Evolutionary conservation across 2,797 vertebrate genomes (phyloP).

Genomic region (Erpetoichthys calabaricus): DNA sequence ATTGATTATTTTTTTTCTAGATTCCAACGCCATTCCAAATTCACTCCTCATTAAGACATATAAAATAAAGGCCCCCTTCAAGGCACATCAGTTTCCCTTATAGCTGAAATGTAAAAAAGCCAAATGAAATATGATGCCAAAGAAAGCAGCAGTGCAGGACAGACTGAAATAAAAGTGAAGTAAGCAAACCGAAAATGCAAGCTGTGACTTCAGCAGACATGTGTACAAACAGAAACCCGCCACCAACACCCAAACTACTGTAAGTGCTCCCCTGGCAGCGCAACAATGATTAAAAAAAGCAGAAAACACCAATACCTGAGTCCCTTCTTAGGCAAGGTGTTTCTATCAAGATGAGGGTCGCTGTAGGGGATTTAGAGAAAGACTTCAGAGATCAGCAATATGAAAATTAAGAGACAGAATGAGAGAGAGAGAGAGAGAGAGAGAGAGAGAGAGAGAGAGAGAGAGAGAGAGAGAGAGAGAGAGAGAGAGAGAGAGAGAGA

Average conservation of each 20-base stretch:
- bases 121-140: too few species aligned
- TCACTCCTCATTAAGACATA: too few species aligned
- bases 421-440: slow-evolving; percentile 1
- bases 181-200: too few species aligned
- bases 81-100: too few species aligned
- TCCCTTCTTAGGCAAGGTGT: slow-evolving; percentile 96
- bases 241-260: slow-evolving; percentile 20
- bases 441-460: slow-evolving; percentile 8
- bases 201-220: slow-evolving; percentile 21
- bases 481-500: background rate
- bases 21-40: too few species aligned
- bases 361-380: slow-evolving; percentile 75
- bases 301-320: slow-evolving; percentile 75
- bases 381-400: slow-evolving; percentile 32
- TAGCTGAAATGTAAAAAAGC: too few species aligned
- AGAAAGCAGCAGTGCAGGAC: too few species aligned
- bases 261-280: slow-evolving; percentile 18
- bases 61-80: too few species aligned
- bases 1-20: too few species aligned
- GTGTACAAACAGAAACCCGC: slow-evolving; percentile 32
- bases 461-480: too few species aligned
- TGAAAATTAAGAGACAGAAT: slow-evolving; percentile 40
- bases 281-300: slow-evolving; percentile 18
- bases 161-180: too few species aligned
- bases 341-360: slow-evolving; percentile 87